Evolutionary conservation across 2,797 vertebrate genomes (phyloP), one percentile per base, ranked within the genome.

Genomic region (Mormyrus proboscirostris): DNA sequence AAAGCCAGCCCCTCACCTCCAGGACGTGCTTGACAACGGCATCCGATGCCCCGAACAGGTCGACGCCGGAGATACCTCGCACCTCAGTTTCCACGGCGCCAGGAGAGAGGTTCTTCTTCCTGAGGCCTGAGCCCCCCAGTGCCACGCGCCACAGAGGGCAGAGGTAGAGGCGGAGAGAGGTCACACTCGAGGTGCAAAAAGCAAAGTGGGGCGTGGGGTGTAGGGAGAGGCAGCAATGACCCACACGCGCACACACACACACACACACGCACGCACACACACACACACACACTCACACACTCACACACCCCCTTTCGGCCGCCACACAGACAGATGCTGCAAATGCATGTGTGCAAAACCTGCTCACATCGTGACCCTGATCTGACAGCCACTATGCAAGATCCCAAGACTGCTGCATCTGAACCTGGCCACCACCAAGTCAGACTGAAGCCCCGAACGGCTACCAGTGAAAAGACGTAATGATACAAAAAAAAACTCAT

Each of bases 1-100:
- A 22, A 86, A 12, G 50, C 51, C 6, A 2, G 50, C 7, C 16
- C 41, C 93, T 93, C 93, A 99, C 98, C 98, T 99, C 98, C 0
- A 99, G 96, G 0, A 99, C 98, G 0, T 99, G 98, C 84, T 99
- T 99, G 90, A 99, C 98, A 4, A 99, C 98, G 0, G 98, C 98
- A 38, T 99, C 98, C 0, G 98, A 98, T 0, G 97, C 98, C 4
- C 98, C 98, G 12, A 99, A 99, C 29, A 99, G 93, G 90, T 99
- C 98, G 0, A 99, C 98, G 0, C 98, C 98, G 0, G 98, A 98
- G 93, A 99, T 97, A 59, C 98, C 97, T 0, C 98, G 96, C 65
- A 99, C 97, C 0, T 99, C 98, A 0, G 97, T 97, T 89, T 99
- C 98, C 94, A 99, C 97, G 0, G 98, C 97, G 0, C 98, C 98